A percentile compares a stretch with the other conserved stretches of the same genome.
Evolutionary conservation across 2,113 vertebrate genomes (phyloP).

Genomic region (Porphyrio hochstetteri): DNA sequence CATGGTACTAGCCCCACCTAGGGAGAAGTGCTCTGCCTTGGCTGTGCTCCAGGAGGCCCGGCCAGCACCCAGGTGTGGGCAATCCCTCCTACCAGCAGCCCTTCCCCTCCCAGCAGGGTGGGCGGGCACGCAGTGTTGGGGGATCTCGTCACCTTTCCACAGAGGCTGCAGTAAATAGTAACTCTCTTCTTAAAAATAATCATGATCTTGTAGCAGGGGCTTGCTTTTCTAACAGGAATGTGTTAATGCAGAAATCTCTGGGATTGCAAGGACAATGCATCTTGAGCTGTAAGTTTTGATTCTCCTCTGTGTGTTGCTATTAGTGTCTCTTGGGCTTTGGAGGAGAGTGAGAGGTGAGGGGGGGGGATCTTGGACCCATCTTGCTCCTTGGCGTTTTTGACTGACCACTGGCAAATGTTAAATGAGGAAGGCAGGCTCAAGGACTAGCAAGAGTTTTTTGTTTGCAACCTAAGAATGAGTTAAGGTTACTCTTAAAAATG

Average conservation of each 20-base stretch:
- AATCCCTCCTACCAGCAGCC: background rate
- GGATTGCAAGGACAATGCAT: rapidly evolving
- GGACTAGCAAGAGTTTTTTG: background rate
- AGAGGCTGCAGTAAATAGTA: background rate
- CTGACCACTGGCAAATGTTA: background rate
- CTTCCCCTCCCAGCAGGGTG: background rate
- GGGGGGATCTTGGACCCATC: background rate
- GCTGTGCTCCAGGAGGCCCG: background rate
- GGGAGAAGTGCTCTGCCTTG: background rate
- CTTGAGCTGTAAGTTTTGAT: background rate
- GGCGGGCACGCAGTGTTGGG: background rate
- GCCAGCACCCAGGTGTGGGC: background rate
- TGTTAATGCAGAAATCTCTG: background rate
- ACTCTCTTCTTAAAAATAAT: background rate
- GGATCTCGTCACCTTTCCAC: rapidly evolving
- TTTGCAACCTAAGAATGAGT: background rate
- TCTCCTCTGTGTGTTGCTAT: background rate
- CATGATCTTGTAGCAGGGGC: rapidly evolving
- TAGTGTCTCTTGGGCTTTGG: background rate
- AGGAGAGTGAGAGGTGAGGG: background rate
- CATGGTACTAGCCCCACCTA: rapidly evolving
- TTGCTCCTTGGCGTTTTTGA: background rate
- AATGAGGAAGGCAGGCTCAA: background rate
- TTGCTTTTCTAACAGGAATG: background rate
- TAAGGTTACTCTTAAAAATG: background rate